Percentiles rank a stretch among this genome's conserved stretches.
Conservation (phyloP, 2,797 vertebrate species). For the Amblyopsis hoosieri region DNA sequence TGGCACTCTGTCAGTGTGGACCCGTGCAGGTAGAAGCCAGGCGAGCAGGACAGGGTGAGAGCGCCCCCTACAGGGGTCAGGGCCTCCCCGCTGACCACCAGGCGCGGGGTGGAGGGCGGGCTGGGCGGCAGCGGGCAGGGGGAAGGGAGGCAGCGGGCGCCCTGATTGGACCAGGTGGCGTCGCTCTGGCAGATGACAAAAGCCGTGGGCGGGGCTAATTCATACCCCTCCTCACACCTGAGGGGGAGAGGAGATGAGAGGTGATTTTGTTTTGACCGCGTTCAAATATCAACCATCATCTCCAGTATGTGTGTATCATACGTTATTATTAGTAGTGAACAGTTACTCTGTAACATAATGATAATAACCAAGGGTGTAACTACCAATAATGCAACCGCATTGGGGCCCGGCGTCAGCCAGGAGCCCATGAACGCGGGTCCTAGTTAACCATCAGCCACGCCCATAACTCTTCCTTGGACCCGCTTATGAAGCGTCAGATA, state of each 20-base stretch:
- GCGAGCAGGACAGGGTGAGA: slow-evolving; percentile 81
- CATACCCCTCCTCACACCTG: slow-evolving; percentile 90
- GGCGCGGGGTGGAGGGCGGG: slow-evolving; percentile 55
- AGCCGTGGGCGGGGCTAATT: slow-evolving; percentile 70
- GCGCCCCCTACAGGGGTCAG: slow-evolving; percentile 83
- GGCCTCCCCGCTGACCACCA: slow-evolving; percentile 77
- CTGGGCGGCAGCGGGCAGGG: slow-evolving; percentile 83
- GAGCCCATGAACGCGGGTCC: too few species aligned
- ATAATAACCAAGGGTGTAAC: too few species aligned
- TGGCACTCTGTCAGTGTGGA: slow-evolving; percentile 82
- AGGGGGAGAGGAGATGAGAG: background rate
- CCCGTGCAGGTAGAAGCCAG: slow-evolving; percentile 86
- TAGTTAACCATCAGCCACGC: too few species aligned
- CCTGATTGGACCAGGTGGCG: slow-evolving; percentile 87
- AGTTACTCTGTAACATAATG: too few species aligned
- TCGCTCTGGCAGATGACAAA: slow-evolving; percentile 85
- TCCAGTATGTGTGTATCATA: too few species aligned
- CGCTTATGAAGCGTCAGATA: too few species aligned
- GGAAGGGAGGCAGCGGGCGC: slow-evolving; percentile 80
- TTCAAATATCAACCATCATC: too few species aligned
- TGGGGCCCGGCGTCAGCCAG: too few species aligned
- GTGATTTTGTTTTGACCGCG: too few species aligned
- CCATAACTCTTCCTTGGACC: too few species aligned
- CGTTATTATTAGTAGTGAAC: too few species aligned
- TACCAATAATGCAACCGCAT: too few species aligned